Evolutionary conservation across 1,140 invertebrate genomes (phyloP), one percentile per base, ranked within the genome.

Genomic region (Microvelia longipes): DNA sequence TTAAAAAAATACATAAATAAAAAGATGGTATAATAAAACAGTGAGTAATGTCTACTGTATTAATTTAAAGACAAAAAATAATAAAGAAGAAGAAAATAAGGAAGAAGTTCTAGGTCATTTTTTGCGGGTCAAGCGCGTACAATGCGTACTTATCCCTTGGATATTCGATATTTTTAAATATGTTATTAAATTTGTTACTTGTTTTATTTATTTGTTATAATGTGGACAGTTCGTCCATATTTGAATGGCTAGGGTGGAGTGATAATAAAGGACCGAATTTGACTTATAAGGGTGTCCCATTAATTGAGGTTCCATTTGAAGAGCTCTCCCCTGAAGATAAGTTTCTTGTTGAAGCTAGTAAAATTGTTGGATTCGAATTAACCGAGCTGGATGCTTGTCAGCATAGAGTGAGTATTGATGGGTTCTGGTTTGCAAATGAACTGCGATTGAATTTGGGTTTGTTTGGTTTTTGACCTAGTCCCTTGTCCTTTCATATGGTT

Each of bases 331-430:
- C 83, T 1, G 86, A 89, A 77, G 85, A 87, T 73, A 86, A 86
- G 72, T 88, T 88, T 74, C 78, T 88, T 1, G 79, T 81, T 62
- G 84, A 86, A 77, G 85, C 85, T 30, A 78, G 82, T 26, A 84
- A 84, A 75, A 81, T 85, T 66, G 83, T 81, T 1, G 81, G 85
- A 25, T 81, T 84, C 60, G 75, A 83, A 67, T 75, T 82, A 1
- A 86, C 85, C 0, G 83, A 84, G 1, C 75, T 89, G 29, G 86
- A 88, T 77, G 78, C 80, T 1, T 89, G 87, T 77, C 85, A 88
- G 73, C 86, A 88, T 71, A 84, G 81, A 72, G 84, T 85, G 78
- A 77, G 74, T 70, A 70, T 35, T 27, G 26, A 15, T 66, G 50
- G 66, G 66, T 28, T 66, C 24, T 28, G 14, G 24, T 67, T 67